phyloP scores from a whole-genome alignment of 2,888 invertebrate genomes.

The Nemotelus pantherinus region DNA sequence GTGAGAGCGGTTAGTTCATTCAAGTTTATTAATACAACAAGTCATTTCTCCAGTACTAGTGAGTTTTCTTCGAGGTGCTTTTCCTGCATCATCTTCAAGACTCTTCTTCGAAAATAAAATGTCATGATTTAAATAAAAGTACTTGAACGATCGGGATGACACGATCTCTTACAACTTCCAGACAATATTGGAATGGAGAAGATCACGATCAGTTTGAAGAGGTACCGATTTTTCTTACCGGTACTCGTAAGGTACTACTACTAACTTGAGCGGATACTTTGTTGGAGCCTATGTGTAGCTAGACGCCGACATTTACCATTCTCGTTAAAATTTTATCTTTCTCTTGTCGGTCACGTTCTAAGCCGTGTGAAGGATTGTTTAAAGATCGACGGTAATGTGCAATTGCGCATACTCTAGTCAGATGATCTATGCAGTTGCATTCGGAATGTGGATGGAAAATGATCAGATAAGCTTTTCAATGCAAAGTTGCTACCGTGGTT shows the following conservation, averaged over 20 bases:
- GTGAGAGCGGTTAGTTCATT: conserved; percentile 13
- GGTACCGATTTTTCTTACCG: conserved; percentile 5
- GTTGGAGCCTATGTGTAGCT: no score
- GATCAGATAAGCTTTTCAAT: no score
- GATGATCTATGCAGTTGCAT: no score
- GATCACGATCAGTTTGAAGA: conserved; percentile 12
- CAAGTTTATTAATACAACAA: conserved; percentile 32
- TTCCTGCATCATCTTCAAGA: not conserved
- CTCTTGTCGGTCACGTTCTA: conserved; percentile 19
- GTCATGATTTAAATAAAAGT: conserved; percentile 37
- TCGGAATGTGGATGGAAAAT: no score
- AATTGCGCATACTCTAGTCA: no score
- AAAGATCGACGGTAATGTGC: not conserved
- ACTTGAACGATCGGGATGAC: conserved; percentile 22
- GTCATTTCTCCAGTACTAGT: not conserved
- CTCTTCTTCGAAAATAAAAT: conserved; percentile 18
- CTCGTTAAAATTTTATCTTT: conserved; percentile 11
- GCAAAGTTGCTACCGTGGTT: no score
- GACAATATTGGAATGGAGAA: conserved; percentile 12
- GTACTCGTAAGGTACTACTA: not conserved
- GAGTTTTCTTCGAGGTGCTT: not conserved
- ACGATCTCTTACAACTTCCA: conserved; percentile 22
- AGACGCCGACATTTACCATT: not conserved
- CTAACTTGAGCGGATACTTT: not conserved
- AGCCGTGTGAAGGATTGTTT: not conserved